phyloP scores from a whole-genome alignment of 2,888 invertebrate species.

The Apamea epomidion region DNA sequence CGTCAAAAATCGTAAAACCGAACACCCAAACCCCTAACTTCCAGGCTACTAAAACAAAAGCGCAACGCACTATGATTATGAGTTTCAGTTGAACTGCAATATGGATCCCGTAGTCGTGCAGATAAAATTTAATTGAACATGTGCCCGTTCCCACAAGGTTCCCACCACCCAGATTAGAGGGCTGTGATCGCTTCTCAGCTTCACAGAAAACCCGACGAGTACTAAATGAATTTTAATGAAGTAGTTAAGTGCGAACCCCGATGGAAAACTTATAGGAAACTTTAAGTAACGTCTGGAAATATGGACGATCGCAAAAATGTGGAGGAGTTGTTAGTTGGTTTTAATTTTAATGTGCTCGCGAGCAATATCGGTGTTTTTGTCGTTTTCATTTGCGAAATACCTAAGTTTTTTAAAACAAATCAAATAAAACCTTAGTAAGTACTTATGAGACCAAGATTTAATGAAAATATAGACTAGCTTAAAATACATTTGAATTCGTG shows the following conservation, averaged over 20 bases:
- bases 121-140: constrained; percentile 82
- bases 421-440: constrained; percentile 11
- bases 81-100: constrained; percentile 56
- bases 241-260: constrained; percentile 67
- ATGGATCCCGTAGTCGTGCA: constrained; percentile 54
- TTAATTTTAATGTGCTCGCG: constrained; percentile 11
- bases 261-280: constrained; percentile 70
- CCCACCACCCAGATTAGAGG: constrained; percentile 71
- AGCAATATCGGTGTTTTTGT: constrained; percentile 7
- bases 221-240: constrained; percentile 79
- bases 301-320: constrained; percentile 33
- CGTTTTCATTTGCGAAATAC: not conserved
- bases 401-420: constrained; percentile 1
- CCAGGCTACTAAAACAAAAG: constrained; percentile 29
- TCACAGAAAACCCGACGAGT: constrained; percentile 66
- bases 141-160: constrained; percentile 75
- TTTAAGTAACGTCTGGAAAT: constrained; percentile 49
- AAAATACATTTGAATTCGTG: not conserved
- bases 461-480: not conserved
- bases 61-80: constrained; percentile 45
- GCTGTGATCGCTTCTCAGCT: constrained; percentile 69
- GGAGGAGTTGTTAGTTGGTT: constrained; percentile 17
- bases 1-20: not conserved
- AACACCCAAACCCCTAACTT: not conserved
- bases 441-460: not conserved